phyloP scores from a whole-genome alignment of 2,797 vertebrate genomes.

The Kryptolebias ocellatus region DNA sequence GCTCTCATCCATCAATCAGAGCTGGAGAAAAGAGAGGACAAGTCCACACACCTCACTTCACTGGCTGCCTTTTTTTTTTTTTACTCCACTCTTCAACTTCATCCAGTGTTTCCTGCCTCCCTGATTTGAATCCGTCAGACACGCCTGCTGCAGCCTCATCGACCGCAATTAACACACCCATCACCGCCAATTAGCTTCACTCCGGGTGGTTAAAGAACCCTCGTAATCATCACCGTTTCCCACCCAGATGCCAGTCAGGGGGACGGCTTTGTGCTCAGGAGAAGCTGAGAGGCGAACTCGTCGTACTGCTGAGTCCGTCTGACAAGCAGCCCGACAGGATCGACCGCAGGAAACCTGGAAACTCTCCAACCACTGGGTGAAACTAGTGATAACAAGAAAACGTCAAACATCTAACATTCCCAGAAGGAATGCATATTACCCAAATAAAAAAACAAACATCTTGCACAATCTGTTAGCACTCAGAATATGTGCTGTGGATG shows the following conservation, averaged over 20 bases:
- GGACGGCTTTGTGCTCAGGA: conserved; percentile 51
- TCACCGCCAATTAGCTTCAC: conserved; percentile 79
- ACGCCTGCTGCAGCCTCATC: conserved; percentile 63
- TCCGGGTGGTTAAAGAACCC: conserved; percentile 71
- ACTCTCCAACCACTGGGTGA: conserved; percentile 4
- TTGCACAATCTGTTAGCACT: too few relatives aligned
- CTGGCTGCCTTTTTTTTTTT: not conserved
- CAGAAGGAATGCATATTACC: too few relatives aligned
- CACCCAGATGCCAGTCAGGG: conserved; percentile 55
- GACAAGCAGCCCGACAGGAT: conserved; percentile 24
- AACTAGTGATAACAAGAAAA: conserved; percentile 5
- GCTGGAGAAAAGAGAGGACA: conserved; percentile 13
- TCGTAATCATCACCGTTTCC: conserved; percentile 63
- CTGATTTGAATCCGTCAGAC: conserved; percentile 49
- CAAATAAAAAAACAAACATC: too few relatives aligned
- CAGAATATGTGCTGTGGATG: too few relatives aligned
- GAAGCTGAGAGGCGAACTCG: conserved; percentile 55
- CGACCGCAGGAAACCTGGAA: conserved; percentile 45
- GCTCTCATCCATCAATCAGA: conserved; percentile 71
- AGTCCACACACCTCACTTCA: conserved; percentile 38
- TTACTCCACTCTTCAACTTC: conserved; percentile 14
- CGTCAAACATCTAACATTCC: too few relatives aligned
- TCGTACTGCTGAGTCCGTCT: conserved; percentile 47
- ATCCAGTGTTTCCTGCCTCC: conserved; percentile 38
- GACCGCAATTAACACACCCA: conserved; percentile 78